phyloP scores from a whole-genome alignment of 2,888 invertebrate species.

The Synanthedon myopaeformis region DNA sequence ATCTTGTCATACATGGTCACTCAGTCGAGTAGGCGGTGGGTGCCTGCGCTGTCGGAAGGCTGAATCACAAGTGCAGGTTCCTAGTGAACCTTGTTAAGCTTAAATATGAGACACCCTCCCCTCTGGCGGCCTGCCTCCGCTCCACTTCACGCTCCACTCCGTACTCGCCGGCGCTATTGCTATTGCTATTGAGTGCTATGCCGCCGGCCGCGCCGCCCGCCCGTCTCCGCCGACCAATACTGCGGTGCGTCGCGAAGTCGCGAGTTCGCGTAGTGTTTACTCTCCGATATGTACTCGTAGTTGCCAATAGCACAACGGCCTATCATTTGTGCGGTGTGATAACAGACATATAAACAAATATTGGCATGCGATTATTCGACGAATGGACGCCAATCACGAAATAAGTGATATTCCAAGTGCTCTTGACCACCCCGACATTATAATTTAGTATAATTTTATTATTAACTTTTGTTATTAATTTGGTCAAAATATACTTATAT shows the following conservation, averaged over 20 bases:
- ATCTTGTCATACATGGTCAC: background rate
- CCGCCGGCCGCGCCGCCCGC: constrained; percentile 4
- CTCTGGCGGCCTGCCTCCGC: constrained; percentile 3
- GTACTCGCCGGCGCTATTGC: constrained; percentile 6
- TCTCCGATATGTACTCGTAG: too few species aligned
- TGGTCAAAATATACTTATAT: too few species aligned
- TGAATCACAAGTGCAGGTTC: constrained; percentile 31
- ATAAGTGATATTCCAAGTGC: too few species aligned
- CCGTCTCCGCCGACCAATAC: constrained; percentile 1
- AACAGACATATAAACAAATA: too few species aligned
- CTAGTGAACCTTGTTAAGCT: constrained; percentile 10
- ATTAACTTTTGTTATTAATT: too few species aligned
- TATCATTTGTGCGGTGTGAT: background rate
- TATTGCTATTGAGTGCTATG: constrained; percentile 1
- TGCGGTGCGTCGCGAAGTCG: constrained; percentile 4
- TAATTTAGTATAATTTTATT: too few species aligned
- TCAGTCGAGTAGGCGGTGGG: constrained; percentile 2
- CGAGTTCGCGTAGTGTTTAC: background rate
- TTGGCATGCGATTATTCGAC: too few species aligned
- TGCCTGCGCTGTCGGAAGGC: constrained; percentile 24
- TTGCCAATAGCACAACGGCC: too few species aligned
- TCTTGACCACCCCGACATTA: too few species aligned
- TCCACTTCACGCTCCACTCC: background rate
- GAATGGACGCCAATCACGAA: too few species aligned
- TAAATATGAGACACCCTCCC: constrained; percentile 11